Percentiles rank a stretch among this genome's conserved stretches.
These are phyloP conservation scores for Papilio dardanus DNA, from an alignment of 1,140 invertebrate species.

Conservation along the genomic window DNA sequence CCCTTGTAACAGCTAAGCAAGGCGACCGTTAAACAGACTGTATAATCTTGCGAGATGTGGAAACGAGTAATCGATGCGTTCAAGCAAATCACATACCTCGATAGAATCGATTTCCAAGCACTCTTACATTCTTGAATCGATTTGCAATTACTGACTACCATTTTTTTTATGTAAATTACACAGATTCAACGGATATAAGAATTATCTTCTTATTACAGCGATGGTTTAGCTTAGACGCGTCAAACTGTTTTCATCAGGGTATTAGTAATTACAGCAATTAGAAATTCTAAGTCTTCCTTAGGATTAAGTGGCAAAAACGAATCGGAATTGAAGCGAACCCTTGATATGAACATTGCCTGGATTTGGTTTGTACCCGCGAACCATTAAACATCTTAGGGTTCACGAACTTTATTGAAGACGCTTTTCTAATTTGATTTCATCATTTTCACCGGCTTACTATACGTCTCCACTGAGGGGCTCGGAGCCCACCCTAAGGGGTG, in stretches of 20 bases:
- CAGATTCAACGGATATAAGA: neutral
- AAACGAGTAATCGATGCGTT: conserved; percentile 9
- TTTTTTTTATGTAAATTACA: conserved; percentile 22
- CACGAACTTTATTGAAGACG: too few species aligned
- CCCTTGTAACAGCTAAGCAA: neutral
- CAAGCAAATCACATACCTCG: conserved; percentile 15
- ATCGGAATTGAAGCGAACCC: neutral
- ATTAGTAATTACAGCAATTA: neutral
- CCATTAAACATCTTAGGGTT: too few species aligned
- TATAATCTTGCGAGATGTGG: conserved; percentile 17
- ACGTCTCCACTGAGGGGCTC: too few species aligned
- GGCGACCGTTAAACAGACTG: conserved; percentile 7
- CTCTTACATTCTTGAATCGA: conserved; percentile 23
- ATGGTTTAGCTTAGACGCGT: neutral
- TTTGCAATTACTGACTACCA: neutral
- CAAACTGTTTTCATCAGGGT: neutral
- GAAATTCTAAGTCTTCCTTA: neutral
- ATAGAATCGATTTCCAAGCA: conserved; percentile 22
- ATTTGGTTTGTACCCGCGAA: neutral
- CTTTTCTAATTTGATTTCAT: neutral
- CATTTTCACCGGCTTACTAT: too few species aligned
- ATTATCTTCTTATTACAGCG: neutral
- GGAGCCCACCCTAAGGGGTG: too few species aligned
- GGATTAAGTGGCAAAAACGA: neutral
- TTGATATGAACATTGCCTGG: neutral